These are phyloP conservation scores for Euschistus heros DNA, from an alignment of 1,140 invertebrate genomes.

Conservation along the genomic window DNA sequence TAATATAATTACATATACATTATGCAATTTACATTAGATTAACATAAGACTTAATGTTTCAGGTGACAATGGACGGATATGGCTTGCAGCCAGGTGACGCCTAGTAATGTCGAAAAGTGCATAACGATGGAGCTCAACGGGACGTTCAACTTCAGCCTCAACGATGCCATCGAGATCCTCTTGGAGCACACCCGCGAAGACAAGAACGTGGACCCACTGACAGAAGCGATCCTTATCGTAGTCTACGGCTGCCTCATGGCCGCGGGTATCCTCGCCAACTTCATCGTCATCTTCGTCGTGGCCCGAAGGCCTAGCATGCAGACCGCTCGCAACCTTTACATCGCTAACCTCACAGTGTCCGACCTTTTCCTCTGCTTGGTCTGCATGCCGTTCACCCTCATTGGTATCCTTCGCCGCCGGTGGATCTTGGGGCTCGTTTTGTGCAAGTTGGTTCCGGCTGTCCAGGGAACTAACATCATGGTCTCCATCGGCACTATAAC, in stretches of 20 bases:
- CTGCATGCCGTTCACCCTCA: constrained; percentile 46
- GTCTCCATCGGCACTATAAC: constrained; percentile 49
- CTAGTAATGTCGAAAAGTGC: constrained; percentile 3
- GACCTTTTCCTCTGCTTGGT: constrained; percentile 45
- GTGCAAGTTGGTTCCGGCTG: constrained; percentile 45
- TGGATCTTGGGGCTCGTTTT: constrained; percentile 38
- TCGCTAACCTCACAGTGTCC: constrained; percentile 46
- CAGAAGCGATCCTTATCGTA: constrained; percentile 24
- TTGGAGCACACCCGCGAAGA: constrained; percentile 25
- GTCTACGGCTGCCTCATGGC: constrained; percentile 33
- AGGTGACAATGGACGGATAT: constrained; percentile 2
- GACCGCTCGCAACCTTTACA: constrained; percentile 46
- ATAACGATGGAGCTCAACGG: constrained; percentile 29
- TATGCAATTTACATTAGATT: no score
- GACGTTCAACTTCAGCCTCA: constrained; percentile 31
- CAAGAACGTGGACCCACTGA: constrained; percentile 26
- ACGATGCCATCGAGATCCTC: constrained; percentile 30
- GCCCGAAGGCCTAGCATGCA: constrained; percentile 38
- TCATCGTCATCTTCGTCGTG: constrained; percentile 37
- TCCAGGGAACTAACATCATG: constrained; percentile 44
- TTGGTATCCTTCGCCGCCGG: constrained; percentile 33
- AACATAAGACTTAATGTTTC: no score
- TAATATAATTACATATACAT: no score
- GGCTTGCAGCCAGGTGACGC: constrained; percentile 11
- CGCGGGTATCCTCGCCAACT: constrained; percentile 36